Evolutionary conservation across 2,113 vertebrate genomes (phyloP), one percentile per base, ranked within the genome.

Genomic region (Alectura lathami): DNA sequence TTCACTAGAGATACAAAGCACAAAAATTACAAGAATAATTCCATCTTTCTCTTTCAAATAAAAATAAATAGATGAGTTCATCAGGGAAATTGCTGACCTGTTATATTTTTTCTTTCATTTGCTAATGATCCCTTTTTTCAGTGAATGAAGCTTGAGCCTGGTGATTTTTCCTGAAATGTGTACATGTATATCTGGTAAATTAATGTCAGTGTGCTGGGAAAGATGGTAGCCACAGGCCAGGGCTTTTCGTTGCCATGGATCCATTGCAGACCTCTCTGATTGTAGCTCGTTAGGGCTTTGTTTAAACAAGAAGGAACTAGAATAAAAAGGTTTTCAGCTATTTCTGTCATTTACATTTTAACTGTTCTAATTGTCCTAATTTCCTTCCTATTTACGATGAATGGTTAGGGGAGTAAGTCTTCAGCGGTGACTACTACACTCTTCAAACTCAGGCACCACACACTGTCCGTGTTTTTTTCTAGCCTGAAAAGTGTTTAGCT

Each of bases 271-370:
- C 97, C 96, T 95, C 98, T 97, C 93, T 98, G 98, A 97, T 92
- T 97, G 98, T 97, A 96, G 98, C 98, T 98, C 97, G 97, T 97
- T 96, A 97, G 82, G 97, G 97, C 96, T 98, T 97, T 98, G 98
- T 97, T 98, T 98, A 98, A 98, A 98, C 97, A 98, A 98, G 98
- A 94, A 98, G 96, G 88, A 98, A 97, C 96, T 94, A 70, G 34
- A 27, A 57, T 12, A 74, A 40, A 88, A 59, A 93, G 97, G 63
- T 96, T 98, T 97, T 97, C 91, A 95, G 93, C 96, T 97, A 94
- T 92, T 97, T 95, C 94, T 97, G 97, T 98, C 96, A 98, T 98
- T 98, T 98, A 98, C 98, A 98, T 98, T 97, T 97, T 97, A 92
- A 97, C 96, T 93, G 87, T 96, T 97, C 94, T 97, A 96, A 96